Evolutionary conservation across 2,797 vertebrate genomes (phyloP).

Genomic region (Scomberomorus guttatus): DNA sequence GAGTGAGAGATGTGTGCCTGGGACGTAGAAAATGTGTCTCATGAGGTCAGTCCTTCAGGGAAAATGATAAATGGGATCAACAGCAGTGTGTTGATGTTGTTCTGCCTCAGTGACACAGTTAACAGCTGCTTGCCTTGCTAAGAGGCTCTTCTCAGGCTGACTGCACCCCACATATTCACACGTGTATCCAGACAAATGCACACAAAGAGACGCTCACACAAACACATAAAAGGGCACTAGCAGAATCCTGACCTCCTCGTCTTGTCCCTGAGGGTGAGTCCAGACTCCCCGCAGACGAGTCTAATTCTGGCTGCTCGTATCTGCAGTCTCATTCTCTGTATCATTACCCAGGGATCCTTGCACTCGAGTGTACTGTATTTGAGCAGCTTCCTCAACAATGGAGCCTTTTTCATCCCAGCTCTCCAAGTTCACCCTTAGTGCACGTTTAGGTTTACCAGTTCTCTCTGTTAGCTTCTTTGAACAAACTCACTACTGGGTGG

Average conservation of each 20-base stretch:
- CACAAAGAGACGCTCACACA: background rate
- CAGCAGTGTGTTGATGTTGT: slow-evolving; percentile 36
- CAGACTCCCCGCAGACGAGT: slow-evolving; percentile 5
- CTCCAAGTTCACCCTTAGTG: too few species aligned
- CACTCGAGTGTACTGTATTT: background rate
- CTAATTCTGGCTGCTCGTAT: background rate
- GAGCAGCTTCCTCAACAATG: background rate
- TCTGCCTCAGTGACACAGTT: slow-evolving; percentile 32
- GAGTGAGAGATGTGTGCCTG: background rate
- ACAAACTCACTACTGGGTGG: too few species aligned
- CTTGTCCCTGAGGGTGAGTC: background rate
- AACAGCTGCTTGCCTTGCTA: slow-evolving; percentile 34
- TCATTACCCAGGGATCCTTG: background rate
- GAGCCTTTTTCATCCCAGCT: background rate
- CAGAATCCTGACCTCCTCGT: slow-evolving; percentile 2
- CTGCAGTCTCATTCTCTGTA: background rate
- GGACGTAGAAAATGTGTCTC: slow-evolving; percentile 10
- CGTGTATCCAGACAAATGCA: background rate
- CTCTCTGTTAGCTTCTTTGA: too few species aligned
- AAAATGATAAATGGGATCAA: slow-evolving; percentile 52
- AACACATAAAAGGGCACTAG: background rate
- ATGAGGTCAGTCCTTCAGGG: slow-evolving; percentile 38
- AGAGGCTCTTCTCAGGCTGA: slow-evolving; percentile 37
- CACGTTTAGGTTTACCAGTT: too few species aligned
- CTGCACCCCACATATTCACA: slow-evolving; percentile 21